Conservation (phyloP, 2,888 invertebrate species). For the Alviniconcha strummeri region DNA sequence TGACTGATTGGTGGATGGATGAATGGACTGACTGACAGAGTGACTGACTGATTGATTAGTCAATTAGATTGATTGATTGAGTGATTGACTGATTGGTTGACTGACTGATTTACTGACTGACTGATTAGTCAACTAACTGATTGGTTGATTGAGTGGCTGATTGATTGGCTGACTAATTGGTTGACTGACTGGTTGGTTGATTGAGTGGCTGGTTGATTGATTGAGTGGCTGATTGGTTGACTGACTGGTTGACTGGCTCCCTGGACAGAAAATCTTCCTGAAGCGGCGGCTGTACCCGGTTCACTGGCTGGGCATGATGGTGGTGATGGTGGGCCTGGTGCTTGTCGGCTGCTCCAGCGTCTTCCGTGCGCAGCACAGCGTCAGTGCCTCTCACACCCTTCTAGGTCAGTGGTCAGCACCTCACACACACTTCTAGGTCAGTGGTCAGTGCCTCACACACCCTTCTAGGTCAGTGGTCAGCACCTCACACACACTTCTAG, state of each 20-base stretch:
- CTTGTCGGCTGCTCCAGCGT: constrained; percentile 68
- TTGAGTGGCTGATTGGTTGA: background rate
- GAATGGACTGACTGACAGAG: background rate
- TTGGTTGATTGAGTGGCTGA: background rate
- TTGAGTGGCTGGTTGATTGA: too few species aligned
- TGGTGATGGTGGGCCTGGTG: constrained; percentile 63
- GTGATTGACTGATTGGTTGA: background rate
- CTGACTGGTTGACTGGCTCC: background rate
- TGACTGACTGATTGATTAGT: background rate
- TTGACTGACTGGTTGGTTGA: too few species aligned
- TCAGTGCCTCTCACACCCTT: constrained; percentile 52
- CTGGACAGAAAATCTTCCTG: constrained; percentile 63
- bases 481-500: constrained; percentile 55
- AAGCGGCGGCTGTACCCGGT: constrained; percentile 59
- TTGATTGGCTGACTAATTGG: too few species aligned
- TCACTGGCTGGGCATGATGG: constrained; percentile 66
- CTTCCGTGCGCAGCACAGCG: constrained; percentile 52
- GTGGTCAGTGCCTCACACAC: background rate
- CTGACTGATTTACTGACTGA: background rate
- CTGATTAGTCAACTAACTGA: background rate
- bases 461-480: constrained; percentile 12
- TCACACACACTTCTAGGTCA: background rate
- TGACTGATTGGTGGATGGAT: background rate
- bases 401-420: constrained; percentile 47
- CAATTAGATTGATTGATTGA: background rate